phyloP scores from a whole-genome alignment of 35 echinoderm and acorn worm genomes.

The Heliocidaris tuberculata region DNA sequence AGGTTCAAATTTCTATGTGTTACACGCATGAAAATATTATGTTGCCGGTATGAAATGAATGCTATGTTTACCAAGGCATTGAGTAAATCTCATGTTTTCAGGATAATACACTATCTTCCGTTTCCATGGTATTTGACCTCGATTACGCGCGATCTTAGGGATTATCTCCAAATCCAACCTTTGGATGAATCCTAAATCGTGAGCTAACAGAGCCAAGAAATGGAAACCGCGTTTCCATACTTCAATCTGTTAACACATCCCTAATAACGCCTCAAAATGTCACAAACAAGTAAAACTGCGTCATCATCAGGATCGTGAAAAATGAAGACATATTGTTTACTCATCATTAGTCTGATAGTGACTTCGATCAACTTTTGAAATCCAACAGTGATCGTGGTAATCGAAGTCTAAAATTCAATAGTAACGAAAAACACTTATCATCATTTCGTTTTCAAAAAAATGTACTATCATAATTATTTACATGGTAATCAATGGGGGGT shows the following conservation, averaged over 20 bases:
- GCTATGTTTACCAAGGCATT: no score
- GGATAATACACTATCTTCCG: neutral
- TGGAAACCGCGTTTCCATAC: neutral
- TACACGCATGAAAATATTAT: no score
- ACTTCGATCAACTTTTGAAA: neutral
- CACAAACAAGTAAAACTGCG: neutral
- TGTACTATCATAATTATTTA: no score
- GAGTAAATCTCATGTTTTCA: neutral
- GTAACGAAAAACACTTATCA: no score
- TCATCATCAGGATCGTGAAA: neutral
- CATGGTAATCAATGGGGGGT: no score
- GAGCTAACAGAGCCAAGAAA: neutral
- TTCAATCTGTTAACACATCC: neutral
- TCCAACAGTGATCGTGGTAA: no score
- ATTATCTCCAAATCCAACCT: neutral
- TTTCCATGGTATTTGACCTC: conserved; percentile 9
- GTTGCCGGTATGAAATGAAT: no score
- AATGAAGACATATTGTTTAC: neutral
- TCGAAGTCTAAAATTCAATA: no score
- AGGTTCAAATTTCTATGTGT: no score
- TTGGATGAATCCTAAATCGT: neutral
- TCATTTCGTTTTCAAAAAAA: no score
- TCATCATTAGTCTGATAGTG: neutral
- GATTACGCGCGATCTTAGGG: neutral
- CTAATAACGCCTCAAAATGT: neutral